Evolutionary conservation across 2,888 invertebrate genomes (phyloP), one percentile per base, ranked within the genome.

Genomic region (Parnassius glacialis): DNA sequence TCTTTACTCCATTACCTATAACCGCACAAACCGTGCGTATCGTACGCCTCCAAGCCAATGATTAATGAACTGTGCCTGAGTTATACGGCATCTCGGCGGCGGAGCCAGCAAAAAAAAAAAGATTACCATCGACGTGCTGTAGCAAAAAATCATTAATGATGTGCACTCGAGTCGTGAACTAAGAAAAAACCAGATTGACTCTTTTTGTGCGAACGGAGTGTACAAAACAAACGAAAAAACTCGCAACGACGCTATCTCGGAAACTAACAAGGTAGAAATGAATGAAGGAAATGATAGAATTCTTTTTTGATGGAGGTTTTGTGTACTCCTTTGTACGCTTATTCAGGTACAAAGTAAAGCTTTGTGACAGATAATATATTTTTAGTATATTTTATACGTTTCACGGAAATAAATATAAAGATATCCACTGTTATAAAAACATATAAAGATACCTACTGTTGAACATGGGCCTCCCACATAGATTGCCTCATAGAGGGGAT

Each of bases 41-140:
- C 47, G 57, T 20, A 45, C 57, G 47, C 57, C 61, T 34, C 42
- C 34, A 48, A 10, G 52, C 13, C 58, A 42, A 62, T 68, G 71
- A 72, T 72, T 70, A 72, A 72, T 72, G 71, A 61, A 59, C 57
- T 45, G 61, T 54, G 56, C 43, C 52, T 60, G 65, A 68, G 65
- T 68, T 67, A 68, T 66, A 64, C 66, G 52, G 48, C 56, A 16
- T 51, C 54, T 43, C 7, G 12, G 42, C 34, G n/a, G 52, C 41
- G 12, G 65, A 61, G 34, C 52, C 45, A 43, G n/a, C 51, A 58
- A 69, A 68, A 68, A 20, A 68, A 20, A 70, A 65, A 63, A 57
- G 66, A 68, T 68, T 68, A 65, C 58, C 61, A 55, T 51, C 59
- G 13, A 42, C 52, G 59, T 51, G 48, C 48, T 25, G 9, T 45